Percentiles rank a stretch among this genome's conserved stretches.
Conservation (phyloP, 2,797 vertebrate genomes). For the Clarias laeviceps region DNA sequence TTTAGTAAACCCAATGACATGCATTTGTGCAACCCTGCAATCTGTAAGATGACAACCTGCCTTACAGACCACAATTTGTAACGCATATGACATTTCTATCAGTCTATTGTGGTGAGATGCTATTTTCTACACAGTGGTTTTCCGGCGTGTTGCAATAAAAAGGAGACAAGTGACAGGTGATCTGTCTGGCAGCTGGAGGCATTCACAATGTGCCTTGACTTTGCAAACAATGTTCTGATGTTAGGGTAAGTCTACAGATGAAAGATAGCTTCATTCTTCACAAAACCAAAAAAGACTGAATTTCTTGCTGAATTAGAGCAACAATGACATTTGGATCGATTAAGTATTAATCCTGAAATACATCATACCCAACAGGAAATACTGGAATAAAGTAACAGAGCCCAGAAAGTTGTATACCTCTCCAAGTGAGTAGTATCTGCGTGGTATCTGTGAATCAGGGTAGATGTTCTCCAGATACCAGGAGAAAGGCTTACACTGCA, state of each 20-base stretch:
- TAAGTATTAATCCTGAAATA: not conserved
- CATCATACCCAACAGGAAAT: constrained; percentile 11
- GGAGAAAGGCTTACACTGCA: constrained; percentile 93
- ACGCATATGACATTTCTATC: constrained; percentile 21
- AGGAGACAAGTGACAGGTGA: constrained; percentile 23
- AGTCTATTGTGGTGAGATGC: not conserved
- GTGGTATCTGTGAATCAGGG: constrained; percentile 96
- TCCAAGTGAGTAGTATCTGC: constrained; percentile 97
- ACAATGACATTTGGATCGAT: not conserved
- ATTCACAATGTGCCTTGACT: constrained; percentile 15
- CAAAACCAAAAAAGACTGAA: not conserved
- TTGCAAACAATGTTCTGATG: constrained; percentile 1
- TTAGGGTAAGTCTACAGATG: not conserved
- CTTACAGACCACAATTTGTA: constrained; percentile 6
- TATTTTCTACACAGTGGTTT: constrained; percentile 8
- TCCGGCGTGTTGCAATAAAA: constrained; percentile 16
- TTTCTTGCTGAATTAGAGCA: constrained; percentile 50
- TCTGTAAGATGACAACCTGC: not conserved
- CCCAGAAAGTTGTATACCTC: constrained; percentile 81
- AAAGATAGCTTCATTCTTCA: not conserved
- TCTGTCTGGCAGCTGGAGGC: constrained; percentile 26
- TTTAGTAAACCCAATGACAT: not conserved
- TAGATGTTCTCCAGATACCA: constrained; percentile 99
- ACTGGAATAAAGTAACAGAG: not conserved
- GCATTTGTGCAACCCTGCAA: not conserved